These are phyloP conservation scores for Xestoiulus laeticollis DNA, from an alignment of 2,888 invertebrate species.

Conservation along the genomic window DNA sequence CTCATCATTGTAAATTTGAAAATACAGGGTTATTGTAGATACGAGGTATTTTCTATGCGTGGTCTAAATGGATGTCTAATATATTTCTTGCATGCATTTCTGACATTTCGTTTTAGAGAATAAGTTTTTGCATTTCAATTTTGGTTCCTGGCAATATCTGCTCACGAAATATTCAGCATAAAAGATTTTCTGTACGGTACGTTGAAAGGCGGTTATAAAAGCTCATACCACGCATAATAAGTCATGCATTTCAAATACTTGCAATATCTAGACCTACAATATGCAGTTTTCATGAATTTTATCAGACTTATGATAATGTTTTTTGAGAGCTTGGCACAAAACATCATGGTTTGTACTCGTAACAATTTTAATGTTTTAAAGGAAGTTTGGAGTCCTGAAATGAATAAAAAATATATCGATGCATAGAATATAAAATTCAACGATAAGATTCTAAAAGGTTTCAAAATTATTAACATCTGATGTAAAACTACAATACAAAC, in stretches of 20 bases:
- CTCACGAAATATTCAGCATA: not conserved
- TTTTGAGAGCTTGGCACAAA: not conserved
- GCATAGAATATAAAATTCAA: not conserved
- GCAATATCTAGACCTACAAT: not conserved
- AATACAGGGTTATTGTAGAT: not conserved
- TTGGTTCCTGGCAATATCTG: not conserved
- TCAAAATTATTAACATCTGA: too few relatives aligned
- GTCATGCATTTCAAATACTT: not conserved
- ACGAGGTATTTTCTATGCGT: not conserved
- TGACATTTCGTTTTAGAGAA: not conserved
- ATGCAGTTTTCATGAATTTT: not conserved
- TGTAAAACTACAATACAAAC: too few relatives aligned
- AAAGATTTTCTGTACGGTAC: not conserved
- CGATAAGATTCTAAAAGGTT: not conserved
- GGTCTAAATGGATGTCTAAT: not conserved
- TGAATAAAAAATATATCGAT: not conserved
- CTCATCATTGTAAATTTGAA: not conserved
- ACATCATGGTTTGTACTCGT: not conserved
- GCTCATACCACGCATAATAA: not conserved
- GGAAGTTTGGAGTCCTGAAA: not conserved
- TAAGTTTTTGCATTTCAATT: not conserved
- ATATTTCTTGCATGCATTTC: not conserved
- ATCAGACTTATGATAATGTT: not conserved
- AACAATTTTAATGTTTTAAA: not conserved
- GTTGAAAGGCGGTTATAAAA: slow-evolving; percentile 20